A percentile compares a stretch with the other conserved stretches of the same genome.
Conservation (phyloP, 2,797 vertebrate species). For the Myotis vivesi region DNA sequence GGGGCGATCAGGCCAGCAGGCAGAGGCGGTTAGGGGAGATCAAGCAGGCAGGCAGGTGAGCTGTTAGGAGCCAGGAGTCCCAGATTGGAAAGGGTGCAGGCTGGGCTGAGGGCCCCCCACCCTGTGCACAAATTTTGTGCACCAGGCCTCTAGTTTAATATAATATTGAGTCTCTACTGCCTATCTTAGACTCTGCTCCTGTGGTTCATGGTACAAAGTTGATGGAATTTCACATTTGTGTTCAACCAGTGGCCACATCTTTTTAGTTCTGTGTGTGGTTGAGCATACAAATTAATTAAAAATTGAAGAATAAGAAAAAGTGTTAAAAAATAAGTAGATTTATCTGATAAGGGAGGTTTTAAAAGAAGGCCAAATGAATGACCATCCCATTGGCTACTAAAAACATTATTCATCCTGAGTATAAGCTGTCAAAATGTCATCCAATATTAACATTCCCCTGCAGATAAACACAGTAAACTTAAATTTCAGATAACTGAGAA, state of each 20-base stretch:
- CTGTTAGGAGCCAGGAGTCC: too few relatives aligned
- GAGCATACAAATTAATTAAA: conserved; percentile 67
- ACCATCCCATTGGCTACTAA: not conserved
- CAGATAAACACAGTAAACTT: not conserved
- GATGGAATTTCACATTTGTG: conserved; percentile 67
- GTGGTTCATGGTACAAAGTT: not conserved
- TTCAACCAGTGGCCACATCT: conserved; percentile 20
- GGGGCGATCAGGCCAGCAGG: too few relatives aligned
- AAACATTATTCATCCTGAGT: not conserved
- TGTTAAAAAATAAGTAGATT: conserved; percentile 33
- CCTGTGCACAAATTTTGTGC: too few relatives aligned
- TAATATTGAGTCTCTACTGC: conserved; percentile 63
- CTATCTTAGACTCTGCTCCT: not conserved
- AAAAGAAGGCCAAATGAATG: not conserved
- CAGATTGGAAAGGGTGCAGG: too few relatives aligned
- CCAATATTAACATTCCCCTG: not conserved
- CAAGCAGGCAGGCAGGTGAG: too few relatives aligned
- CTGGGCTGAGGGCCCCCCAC: too few relatives aligned
- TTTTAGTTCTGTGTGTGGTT: conserved; percentile 49
- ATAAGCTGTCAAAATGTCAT: not conserved
- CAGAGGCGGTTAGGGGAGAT: too few relatives aligned
- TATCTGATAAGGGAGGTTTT: not conserved
- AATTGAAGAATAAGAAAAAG: conserved; percentile 61
- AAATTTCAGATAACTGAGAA: conserved; percentile 11
- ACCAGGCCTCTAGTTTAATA: conserved; percentile 14